phyloP scores from a whole-genome alignment of 2,888 invertebrate genomes.

The Cheilosia urbana region DNA sequence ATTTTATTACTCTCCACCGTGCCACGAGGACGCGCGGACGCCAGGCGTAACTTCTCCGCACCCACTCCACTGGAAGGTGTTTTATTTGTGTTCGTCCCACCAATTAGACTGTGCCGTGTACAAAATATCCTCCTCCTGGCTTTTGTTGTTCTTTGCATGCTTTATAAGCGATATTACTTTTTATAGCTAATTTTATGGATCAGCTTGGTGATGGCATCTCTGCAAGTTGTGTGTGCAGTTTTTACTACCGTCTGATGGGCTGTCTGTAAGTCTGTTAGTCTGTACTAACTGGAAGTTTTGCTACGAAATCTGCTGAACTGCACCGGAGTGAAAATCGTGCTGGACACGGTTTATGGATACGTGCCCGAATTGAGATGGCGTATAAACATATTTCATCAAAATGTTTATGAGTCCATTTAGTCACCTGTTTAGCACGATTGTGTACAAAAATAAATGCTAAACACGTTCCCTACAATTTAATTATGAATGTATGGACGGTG shows the following conservation, averaged over 20 bases:
- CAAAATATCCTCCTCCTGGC: not conserved
- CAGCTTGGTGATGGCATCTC: slow-evolving; percentile 13
- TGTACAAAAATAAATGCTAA: slow-evolving; percentile 3
- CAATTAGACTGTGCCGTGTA: slow-evolving; percentile 11
- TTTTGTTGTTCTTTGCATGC: slow-evolving; percentile 47
- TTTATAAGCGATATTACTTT: slow-evolving; percentile 62
- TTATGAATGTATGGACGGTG: not conserved
- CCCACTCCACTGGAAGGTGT: no score
- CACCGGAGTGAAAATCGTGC: slow-evolving; percentile 26
- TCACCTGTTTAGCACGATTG: slow-evolving; percentile 12
- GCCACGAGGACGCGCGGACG: not conserved
- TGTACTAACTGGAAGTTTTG: slow-evolving; percentile 33
- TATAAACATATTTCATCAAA: slow-evolving; percentile 24
- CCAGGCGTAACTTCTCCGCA: not conserved
- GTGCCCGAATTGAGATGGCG: slow-evolving; percentile 38
- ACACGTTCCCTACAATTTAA: slow-evolving; percentile 26
- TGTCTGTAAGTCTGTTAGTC: not conserved
- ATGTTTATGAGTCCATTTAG: slow-evolving; percentile 29
- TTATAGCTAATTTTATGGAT: slow-evolving; percentile 70
- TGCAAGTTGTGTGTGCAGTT: slow-evolving; percentile 33
- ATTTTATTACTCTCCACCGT: slow-evolving; percentile 33
- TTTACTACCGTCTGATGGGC: slow-evolving; percentile 21
- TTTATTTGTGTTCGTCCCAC: not conserved
- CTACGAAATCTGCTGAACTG: slow-evolving; percentile 46
- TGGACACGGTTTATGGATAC: slow-evolving; percentile 35